Evolutionary conservation across 2,113 vertebrate genomes (phyloP).

Genomic region (Microcebus tavaratra): DNA sequence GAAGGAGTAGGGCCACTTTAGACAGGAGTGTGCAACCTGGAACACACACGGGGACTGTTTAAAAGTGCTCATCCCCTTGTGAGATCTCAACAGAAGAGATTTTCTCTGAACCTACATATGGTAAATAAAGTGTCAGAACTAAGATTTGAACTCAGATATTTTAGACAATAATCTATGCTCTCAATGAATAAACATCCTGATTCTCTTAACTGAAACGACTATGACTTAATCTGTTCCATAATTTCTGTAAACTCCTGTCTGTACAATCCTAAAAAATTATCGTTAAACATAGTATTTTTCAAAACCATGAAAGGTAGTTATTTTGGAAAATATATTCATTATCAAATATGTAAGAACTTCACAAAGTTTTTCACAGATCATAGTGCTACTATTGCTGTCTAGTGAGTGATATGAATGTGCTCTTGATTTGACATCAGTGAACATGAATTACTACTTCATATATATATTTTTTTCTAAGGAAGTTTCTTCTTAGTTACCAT

Average conservation of each 20-base stretch:
- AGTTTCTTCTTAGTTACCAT: not conserved
- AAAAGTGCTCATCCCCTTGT: not conserved
- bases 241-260: not conserved
- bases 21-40: not conserved
- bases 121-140: not conserved
- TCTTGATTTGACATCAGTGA: not conserved
- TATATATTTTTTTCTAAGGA: not conserved
- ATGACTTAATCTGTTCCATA: not conserved
- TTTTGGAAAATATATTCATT: not conserved
- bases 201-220: not conserved
- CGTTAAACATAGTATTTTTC: not conserved
- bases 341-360: not conserved
- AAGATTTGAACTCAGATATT: not conserved
- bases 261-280: not conserved
- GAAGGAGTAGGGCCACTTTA: not conserved
- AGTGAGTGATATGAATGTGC: not conserved
- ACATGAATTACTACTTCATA: not conserved
- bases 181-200: not conserved
- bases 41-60: not conserved
- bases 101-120: not conserved
- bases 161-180: not conserved
- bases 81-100: not conserved
- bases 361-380: not conserved
- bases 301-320: not conserved
- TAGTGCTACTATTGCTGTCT: not conserved